Conservation (phyloP, 37 sponge, comb jelly and placozoan species). For the Bolinopsis microptera region DNA sequence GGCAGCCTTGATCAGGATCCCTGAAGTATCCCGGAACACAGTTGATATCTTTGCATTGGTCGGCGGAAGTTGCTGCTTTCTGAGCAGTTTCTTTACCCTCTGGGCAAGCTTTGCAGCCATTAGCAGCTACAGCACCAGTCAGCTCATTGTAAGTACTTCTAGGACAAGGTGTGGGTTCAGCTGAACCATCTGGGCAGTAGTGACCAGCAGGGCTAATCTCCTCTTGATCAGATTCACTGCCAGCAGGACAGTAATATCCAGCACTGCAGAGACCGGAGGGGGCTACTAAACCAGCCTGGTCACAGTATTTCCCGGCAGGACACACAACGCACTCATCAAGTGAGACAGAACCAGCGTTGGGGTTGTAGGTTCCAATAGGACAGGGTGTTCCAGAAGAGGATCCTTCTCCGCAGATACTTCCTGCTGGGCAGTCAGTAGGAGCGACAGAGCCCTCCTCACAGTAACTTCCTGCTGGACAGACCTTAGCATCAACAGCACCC, state of each 20-base stretch:
- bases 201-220: constrained; percentile 5
- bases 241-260: constrained; percentile 38
- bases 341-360: neutral
- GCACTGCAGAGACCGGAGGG: neutral
- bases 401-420: neutral
- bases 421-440: neutral
- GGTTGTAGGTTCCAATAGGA: constrained; percentile 32
- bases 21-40: neutral
- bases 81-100: neutral
- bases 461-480: constrained; percentile 37
- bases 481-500: neutral
- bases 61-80: neutral
- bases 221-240: neutral
- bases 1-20: neutral
- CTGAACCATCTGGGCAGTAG: constrained; percentile 1
- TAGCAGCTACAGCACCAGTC: no score
- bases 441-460: neutral
- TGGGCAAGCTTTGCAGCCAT: no score
- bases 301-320: neutral
- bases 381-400: neutral
- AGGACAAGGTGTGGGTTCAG: constrained; percentile 32
- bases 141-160: neutral
- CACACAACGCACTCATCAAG: neutral
- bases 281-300: neutral
- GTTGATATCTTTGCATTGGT: neutral